Percentiles rank a stretch among this genome's conserved stretches.
Conservation (phyloP, 2,888 invertebrate genomes). For the Hofmannophila pseudospretella region DNA sequence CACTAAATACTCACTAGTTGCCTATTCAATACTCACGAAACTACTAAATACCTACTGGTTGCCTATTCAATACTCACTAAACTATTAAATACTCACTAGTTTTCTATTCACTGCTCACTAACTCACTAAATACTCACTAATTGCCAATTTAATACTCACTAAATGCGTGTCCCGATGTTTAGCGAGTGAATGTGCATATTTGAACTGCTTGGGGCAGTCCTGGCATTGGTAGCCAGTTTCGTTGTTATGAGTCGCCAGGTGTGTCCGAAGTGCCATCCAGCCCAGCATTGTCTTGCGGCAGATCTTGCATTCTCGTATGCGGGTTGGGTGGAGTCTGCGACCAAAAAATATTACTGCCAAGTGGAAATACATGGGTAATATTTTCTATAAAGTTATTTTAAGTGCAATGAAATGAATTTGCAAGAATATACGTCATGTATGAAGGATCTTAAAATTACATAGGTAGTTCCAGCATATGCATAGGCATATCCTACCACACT, state of each 20-base stretch:
- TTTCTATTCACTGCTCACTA: too few relatives aligned
- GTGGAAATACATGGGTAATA: background rate
- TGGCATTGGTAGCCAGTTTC: slow-evolving; percentile 47
- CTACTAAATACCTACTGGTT: too few relatives aligned
- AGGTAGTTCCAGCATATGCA: too few relatives aligned
- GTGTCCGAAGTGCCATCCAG: slow-evolving; percentile 38
- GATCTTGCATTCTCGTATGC: slow-evolving; percentile 44
- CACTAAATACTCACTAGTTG: too few relatives aligned
- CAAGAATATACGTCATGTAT: too few relatives aligned
- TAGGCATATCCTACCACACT: too few relatives aligned
- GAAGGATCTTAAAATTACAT: too few relatives aligned
- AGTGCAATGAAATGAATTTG: too few relatives aligned
- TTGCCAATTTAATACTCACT: slow-evolving; percentile 36
- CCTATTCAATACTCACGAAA: too few relatives aligned
- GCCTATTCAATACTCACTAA: too few relatives aligned
- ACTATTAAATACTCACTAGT: too few relatives aligned
- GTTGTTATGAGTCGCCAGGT: slow-evolving; percentile 37
- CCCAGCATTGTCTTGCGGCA: slow-evolving; percentile 38
- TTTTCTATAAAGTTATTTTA: background rate
- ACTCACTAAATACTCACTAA: too few relatives aligned
- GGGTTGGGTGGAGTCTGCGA: slow-evolving; percentile 42
- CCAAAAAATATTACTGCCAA: background rate
- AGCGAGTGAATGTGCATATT: slow-evolving; percentile 60
- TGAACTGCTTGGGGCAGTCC: slow-evolving; percentile 62
- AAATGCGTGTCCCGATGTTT: slow-evolving; percentile 63